Percentiles rank a stretch among this genome's conserved stretches.
These are phyloP conservation scores for Gymnocheta viridis DNA, from an alignment of 2,888 invertebrate species.

Conservation along the genomic window DNA sequence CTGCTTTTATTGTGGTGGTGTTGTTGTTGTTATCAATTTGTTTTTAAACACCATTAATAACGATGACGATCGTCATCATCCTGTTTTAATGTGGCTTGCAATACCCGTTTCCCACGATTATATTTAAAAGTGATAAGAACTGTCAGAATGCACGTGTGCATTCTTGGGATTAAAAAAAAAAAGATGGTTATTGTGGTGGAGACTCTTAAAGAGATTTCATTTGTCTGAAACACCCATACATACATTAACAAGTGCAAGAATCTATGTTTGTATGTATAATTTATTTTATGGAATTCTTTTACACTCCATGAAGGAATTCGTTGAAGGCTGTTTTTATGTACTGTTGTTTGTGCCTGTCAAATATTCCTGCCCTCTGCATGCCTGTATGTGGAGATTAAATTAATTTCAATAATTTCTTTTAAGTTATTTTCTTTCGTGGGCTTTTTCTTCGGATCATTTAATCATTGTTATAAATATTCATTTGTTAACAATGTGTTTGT, in stretches of 20 bases:
- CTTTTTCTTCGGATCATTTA: conserved; percentile 36
- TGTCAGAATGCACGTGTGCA: conserved; percentile 29
- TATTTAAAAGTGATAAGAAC: not conserved
- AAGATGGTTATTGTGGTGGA: not conserved
- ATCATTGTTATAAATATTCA: conserved; percentile 52
- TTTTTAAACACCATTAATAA: conserved; percentile 25
- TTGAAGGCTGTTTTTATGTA: not conserved
- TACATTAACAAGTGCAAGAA: conserved; percentile 51
- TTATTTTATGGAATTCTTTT: conserved; percentile 28
- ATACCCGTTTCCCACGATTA: not conserved
- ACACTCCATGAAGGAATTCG: conserved; percentile 1
- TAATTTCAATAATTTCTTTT: conserved; percentile 56
- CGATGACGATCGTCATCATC: conserved; percentile 31
- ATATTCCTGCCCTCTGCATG: conserved; percentile 36
- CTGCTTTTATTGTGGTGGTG: not conserved
- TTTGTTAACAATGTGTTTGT: conserved; percentile 67
- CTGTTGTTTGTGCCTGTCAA: conserved; percentile 34
- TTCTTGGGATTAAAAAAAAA: not conserved
- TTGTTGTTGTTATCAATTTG: conserved; percentile 9
- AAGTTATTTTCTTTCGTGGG: conserved; percentile 13
- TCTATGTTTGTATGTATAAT: too few relatives aligned
- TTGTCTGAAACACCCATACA: conserved; percentile 25
- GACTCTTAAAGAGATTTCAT: conserved; percentile 2
- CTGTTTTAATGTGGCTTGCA: conserved; percentile 40
- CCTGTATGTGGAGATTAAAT: conserved; percentile 66